Conservation (phyloP, 2,797 vertebrate genomes). For the Galago senegalensis region DNA sequence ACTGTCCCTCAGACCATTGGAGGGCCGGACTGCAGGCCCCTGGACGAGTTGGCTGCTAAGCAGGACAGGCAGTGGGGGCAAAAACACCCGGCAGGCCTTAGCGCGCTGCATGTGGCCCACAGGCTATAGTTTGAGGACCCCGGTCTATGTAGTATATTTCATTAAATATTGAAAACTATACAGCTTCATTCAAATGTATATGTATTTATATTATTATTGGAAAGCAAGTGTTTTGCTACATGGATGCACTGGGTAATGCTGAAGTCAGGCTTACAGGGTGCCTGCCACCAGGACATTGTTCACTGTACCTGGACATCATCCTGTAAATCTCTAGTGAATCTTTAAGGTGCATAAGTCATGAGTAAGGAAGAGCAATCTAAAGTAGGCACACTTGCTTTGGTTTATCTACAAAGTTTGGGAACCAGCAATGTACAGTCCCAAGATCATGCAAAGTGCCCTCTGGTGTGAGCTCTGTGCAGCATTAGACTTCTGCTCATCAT, state of each 20-base stretch:
- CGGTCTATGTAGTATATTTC: background rate
- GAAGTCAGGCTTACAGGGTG: background rate
- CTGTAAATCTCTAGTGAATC: background rate
- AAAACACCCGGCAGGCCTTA: no score
- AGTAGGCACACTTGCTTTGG: background rate
- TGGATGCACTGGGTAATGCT: background rate
- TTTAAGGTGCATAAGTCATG: background rate
- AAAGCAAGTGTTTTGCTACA: background rate
- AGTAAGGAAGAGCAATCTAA: background rate
- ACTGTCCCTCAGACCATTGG: no score
- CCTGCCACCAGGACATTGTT: background rate
- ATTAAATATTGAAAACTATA: background rate
- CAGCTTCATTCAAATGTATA: background rate
- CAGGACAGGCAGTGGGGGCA: no score
- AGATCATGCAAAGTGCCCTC: background rate
- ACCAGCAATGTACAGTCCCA: background rate
- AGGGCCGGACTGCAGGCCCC: no score
- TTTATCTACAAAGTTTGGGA: background rate
- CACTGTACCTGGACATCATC: background rate
- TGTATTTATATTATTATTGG: background rate
- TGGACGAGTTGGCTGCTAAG: no score
- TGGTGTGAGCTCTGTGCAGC: background rate
- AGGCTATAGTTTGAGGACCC: no score
- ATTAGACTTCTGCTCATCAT: background rate
- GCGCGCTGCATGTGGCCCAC: no score